Evolutionary conservation across 2,888 invertebrate genomes (phyloP), one percentile per base, ranked within the genome.

Genomic region (Bombylius major): DNA sequence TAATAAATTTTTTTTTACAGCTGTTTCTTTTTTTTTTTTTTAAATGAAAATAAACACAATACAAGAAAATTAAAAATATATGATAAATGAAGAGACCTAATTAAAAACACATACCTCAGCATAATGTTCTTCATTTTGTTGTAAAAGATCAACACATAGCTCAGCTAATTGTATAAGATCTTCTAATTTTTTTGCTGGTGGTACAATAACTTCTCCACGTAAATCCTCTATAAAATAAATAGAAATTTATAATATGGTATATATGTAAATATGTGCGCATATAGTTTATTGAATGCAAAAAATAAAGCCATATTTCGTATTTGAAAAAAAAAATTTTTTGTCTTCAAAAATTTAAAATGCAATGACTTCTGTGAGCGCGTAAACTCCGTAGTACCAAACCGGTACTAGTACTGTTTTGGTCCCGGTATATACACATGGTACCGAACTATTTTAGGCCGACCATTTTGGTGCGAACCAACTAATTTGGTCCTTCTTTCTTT

Each of bases 41-140:
- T 5, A 49, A 32, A 49, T 1, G 9, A 5, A 12, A 33, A 49
- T 32, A 7, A 13, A 13, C 23, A 49, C 12, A 9, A 49, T 11
- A 11, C 9, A 49, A 49, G 13, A 44, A 12, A 11, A 44, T 44
- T 44, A 13, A 44, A 44, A 44, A 44, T 44, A 44, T 23, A 23
- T 23, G 23, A 23, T 23, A 44, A 44, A 44, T 5, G 44, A 44
- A 44, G 44, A 13, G 12, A 5, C 13, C 44, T 44, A 12, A 23
- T 23, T 23, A 23, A 23, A 11, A 42, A 47, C 39, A 68, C 77
- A 78, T 82, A 99, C 98, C 92, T 99, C 98, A 63, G 98, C 95
- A 77, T 99, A 99, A 75, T 99, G 97, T 76, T 99, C 99, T 79
- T 99, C 98, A 72, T 99, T 99, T 76, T 99, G 98, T 75, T 98